phyloP scores from a whole-genome alignment of 2,113 vertebrate species.

The Dascyllus trimaculatus region DNA sequence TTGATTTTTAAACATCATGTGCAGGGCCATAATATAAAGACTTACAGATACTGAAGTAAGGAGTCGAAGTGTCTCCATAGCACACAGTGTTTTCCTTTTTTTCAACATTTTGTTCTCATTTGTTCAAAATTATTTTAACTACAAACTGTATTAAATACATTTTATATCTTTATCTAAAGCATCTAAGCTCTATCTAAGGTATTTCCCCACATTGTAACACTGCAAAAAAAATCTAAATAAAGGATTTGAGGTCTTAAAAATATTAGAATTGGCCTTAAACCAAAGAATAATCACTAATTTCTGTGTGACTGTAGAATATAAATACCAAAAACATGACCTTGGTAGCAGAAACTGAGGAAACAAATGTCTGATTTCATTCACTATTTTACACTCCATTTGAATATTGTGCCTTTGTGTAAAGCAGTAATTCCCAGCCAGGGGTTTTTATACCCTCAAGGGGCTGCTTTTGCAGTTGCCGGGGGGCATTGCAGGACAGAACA shows the following conservation, averaged over 20 bases:
- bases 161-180: background rate
- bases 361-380: background rate
- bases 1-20: background rate
- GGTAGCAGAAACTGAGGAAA: background rate
- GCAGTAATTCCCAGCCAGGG: background rate
- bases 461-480: background rate
- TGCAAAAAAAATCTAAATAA: too few species aligned
- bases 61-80: background rate
- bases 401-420: background rate
- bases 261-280: too few species aligned
- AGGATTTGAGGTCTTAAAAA: too few species aligned
- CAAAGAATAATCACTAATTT: too few species aligned
- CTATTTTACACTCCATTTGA: background rate
- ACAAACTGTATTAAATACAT: too few species aligned
- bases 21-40: background rate
- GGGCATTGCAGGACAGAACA: background rate
- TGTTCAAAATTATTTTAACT: too few species aligned
- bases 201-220: too few species aligned
- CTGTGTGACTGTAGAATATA: too few species aligned
- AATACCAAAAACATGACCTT: background rate
- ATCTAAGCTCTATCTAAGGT: too few species aligned
- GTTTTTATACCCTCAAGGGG: background rate
- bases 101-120: too few species aligned
- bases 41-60: constrained; percentile 1
- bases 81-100: too few species aligned